A percentile compares a stretch with the other conserved stretches of the same genome.
Conservation (phyloP, 1,140 invertebrate species). For the Meloidogyne hapla region DNA sequence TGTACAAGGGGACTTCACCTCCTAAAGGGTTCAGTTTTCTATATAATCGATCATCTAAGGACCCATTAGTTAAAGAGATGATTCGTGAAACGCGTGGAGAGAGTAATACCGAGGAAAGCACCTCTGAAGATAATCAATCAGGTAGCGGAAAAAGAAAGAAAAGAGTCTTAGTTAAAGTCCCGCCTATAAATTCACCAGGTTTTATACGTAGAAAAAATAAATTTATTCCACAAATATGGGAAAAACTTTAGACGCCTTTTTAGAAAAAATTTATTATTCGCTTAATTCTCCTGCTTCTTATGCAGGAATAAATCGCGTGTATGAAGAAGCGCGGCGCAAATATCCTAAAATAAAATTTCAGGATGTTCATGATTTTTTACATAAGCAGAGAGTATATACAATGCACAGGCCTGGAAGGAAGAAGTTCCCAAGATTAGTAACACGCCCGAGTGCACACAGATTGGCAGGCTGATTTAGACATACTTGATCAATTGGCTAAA, state of each 20-base stretch:
- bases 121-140: too few species aligned
- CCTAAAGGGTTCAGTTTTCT: neutral
- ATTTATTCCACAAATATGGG: slow-evolving; percentile 13
- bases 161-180: neutral
- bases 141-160: neutral
- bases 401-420: slow-evolving; percentile 8
- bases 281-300: slow-evolving; percentile 30
- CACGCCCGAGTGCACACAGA: slow-evolving; percentile 35
- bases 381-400: slow-evolving; percentile 30
- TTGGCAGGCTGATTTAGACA: slow-evolving; percentile 41
- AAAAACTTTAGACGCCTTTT: slow-evolving; percentile 14
- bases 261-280: slow-evolving; percentile 29
- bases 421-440: slow-evolving; percentile 24
- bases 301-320: slow-evolving; percentile 14
- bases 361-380: slow-evolving; percentile 24
- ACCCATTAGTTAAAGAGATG: neutral
- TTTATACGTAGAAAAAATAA: neutral
- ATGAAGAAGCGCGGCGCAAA: slow-evolving; percentile 21
- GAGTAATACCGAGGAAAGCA: neutral
- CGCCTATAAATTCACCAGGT: slow-evolving; percentile 13
- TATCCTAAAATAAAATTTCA: neutral
- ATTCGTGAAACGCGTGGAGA: neutral
- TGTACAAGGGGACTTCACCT: neutral
- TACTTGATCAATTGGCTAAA: slow-evolving; percentile 19
- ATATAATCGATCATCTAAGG: neutral